Evolutionary conservation across 2,113 vertebrate species (phyloP), one percentile per base, ranked within the genome.

Genomic region (Oncorhynchus nerka): DNA sequence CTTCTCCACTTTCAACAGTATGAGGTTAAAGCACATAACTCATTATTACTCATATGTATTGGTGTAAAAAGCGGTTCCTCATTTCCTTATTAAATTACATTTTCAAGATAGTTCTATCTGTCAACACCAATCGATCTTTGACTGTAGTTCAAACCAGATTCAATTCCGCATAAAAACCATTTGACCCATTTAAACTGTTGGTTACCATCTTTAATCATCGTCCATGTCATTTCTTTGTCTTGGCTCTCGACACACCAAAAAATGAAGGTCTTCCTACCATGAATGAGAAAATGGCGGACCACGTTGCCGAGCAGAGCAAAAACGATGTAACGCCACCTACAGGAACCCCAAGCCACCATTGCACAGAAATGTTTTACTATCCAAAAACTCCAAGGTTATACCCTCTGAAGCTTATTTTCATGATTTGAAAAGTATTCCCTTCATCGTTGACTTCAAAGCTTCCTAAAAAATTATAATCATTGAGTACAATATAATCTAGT

Each of bases 201-300:
- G 32, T 39, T n/a, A 45, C 45, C 32, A 72, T 13, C 19, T 64
- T 61, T 62, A 39, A 64, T 13, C 28, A 64, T 64, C 9, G 34
- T 83, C 77, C 68, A 76, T 83, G 61, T 83, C 81, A 73, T 79
- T 81, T 78, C 73, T 84, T 71, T 66, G 69, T 75, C 72, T 76
- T 64, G 34, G 71, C 71, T 73, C 75, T 49, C 77, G 74, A 79
- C 68, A 83, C 70, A 81, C 79, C 66, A 77, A 72, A 72, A 75
- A 74, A 71, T 39, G 32, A 70, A 65, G 45, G 28, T 62, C 65
- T 71, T 39, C 57, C 66, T 64, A 13, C 59, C 8, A 61, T 45
- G 34, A 75, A 73, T 66, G 71, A 90, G 85, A 88, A 90, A 88
- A 90, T 90, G 88, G 88, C 82, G 82, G 86, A 80, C 78, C 24